These are phyloP conservation scores for Podiceps cristatus DNA, from an alignment of 2,113 vertebrate genomes.

Conservation along the genomic window DNA sequence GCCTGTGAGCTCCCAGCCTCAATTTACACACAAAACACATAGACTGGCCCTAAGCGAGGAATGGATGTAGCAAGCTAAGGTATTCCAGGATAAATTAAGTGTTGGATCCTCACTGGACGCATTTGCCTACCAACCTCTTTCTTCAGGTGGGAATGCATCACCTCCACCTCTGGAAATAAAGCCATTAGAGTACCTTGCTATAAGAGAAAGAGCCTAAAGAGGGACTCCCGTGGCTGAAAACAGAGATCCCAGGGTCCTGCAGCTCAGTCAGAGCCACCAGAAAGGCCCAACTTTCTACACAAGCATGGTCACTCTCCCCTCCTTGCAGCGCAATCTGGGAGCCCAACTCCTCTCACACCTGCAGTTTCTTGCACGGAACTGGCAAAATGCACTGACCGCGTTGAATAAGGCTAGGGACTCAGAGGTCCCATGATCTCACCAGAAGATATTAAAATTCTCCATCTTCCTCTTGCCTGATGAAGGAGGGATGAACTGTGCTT, in stretches of 20 bases:
- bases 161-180: neutral
- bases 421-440: neutral
- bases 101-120: neutral
- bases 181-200: neutral
- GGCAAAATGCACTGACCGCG: neutral
- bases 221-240: neutral
- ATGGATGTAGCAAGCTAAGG: neutral
- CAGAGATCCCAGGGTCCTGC: neutral
- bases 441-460: slow-evolving; percentile 34
- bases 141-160: neutral
- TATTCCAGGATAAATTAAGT: neutral
- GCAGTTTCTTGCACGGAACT: neutral
- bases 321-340: neutral
- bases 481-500: slow-evolving; percentile 6
- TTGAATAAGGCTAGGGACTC: neutral
- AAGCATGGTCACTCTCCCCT: neutral
- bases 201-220: neutral
- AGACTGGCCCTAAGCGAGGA: neutral
- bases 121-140: neutral
- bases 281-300: neutral
- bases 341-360: neutral
- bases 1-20: neutral
- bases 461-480: slow-evolving; percentile 31
- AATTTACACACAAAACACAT: neutral
- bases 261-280: neutral